Evolutionary conservation across 2,113 vertebrate genomes (phyloP).

Genomic region (Pollachius pollachius): DNA sequence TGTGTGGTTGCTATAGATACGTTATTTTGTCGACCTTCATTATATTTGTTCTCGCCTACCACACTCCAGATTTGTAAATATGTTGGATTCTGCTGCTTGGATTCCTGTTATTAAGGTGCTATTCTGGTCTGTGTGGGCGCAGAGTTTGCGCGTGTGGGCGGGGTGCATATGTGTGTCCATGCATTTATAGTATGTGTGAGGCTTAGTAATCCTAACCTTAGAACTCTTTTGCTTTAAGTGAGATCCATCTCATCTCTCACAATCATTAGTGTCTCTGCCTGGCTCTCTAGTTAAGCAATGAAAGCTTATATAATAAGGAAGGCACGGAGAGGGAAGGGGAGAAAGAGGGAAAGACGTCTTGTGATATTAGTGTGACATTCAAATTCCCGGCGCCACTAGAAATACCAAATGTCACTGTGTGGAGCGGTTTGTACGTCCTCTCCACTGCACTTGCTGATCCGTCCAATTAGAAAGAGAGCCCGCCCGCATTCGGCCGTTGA

Average conservation of each 20-base stretch:
- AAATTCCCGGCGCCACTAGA: slow-evolving; percentile 43
- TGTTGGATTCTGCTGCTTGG: too few relatives aligned
- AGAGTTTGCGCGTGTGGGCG: neutral
- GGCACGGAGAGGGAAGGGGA: too few relatives aligned
- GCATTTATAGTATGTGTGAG: too few relatives aligned
- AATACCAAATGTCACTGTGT: slow-evolving; percentile 63
- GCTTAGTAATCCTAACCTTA: too few relatives aligned
- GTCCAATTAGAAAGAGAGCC: slow-evolving; percentile 60
- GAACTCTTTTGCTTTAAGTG: slow-evolving; percentile 39
- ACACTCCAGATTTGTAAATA: too few relatives aligned
- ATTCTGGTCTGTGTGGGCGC: neutral
- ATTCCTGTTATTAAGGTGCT: too few relatives aligned
- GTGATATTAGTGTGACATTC: slow-evolving; percentile 43
- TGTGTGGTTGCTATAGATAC: too few relatives aligned
- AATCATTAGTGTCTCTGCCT: slow-evolving; percentile 55
- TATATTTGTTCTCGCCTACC: too few relatives aligned
- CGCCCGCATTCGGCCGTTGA: slow-evolving; percentile 31
- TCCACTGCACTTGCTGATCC: slow-evolving; percentile 21
- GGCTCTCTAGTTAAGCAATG: slow-evolving; percentile 56
- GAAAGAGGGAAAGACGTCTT: too few relatives aligned
- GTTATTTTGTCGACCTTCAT: too few relatives aligned
- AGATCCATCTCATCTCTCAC: slow-evolving; percentile 36
- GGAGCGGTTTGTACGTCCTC: slow-evolving; percentile 1
- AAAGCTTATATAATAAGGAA: slow-evolving; percentile 8
- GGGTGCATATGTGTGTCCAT: neutral